Evolutionary conservation across 37 sponge, comb jelly and placozoan genomes (phyloP).

Genomic region (Diacarnus erythraeanus): DNA sequence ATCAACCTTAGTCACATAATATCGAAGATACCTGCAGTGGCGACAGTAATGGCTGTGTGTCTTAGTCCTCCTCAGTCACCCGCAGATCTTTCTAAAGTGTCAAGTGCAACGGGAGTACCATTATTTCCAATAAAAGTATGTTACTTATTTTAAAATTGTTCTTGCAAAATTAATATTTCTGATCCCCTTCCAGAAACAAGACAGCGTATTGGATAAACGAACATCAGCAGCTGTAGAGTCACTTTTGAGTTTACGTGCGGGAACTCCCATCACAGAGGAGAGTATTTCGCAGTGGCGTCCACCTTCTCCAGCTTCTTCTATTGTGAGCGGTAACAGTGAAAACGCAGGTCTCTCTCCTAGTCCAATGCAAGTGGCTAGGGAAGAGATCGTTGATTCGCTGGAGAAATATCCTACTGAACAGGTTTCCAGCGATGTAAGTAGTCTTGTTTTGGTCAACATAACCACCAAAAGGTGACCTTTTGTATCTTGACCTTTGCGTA

Average conservation of each 20-base stretch:
- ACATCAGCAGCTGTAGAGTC: slow-evolving; percentile 76
- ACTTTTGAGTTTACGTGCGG: slow-evolving; percentile 41
- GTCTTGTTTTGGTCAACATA: background rate
- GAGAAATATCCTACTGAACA: background rate
- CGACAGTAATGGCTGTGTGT: background rate
- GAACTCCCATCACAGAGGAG: background rate
- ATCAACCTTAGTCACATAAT: background rate
- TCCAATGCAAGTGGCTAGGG: background rate
- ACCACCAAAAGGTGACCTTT: slow-evolving; percentile 17
- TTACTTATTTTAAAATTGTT: background rate
- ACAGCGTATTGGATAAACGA: slow-evolving; percentile 40
- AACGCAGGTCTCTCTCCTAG: background rate
- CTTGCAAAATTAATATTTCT: background rate
- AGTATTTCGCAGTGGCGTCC: slow-evolving; percentile 35
- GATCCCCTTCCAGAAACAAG: background rate
- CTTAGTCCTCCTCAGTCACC: slow-evolving; percentile 38
- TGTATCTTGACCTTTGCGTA: background rate
- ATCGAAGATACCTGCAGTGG: background rate
- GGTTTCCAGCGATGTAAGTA: background rate
- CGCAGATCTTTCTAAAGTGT: background rate
- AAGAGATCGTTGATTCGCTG: background rate
- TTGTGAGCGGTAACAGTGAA: slow-evolving; percentile 5
- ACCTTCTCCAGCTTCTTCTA: slow-evolving; percentile 62
- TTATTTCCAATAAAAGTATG: background rate
- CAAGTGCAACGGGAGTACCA: background rate